Evolutionary conservation across 23 tunicate genomes (phyloP), one percentile per base, ranked within the genome.

Genomic region (Pegea sp.): DNA sequence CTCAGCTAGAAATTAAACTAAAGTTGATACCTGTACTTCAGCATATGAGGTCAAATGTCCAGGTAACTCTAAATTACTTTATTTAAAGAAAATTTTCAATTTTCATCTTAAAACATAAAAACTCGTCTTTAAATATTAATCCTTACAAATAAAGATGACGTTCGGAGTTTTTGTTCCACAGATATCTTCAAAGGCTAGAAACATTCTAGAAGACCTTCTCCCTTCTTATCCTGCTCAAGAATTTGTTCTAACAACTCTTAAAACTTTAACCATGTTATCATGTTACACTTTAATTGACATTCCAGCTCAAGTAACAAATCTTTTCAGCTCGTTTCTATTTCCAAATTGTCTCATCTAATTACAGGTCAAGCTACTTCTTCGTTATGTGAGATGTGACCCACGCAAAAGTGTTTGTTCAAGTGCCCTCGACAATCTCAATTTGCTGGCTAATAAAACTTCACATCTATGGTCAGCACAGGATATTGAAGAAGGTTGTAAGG

Each of bases 211-310:
- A 57, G 75, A 73, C 46, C 65, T 84, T n/a, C 66, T 84, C 6
- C 95, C 95, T 21, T 63, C 75, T 6, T 84, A 71, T 46, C 95
- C 95, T 5, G 81, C 95, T 6, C 75, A 84, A 52, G 84, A 84
- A 34, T 84, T 84, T 50, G 81, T 84, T 27, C 34, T 84, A 19
- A 58, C 72, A 25, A 84, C 84, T n/a, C 54, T 84, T 21, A 63
- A 63, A 48, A 63, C 84, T 3, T 60, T 84, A 33, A 84, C 95
- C 4, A 63, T 52, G 21, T 31, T 84, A 44, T 57, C 95, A 2
- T 58, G 68, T 24, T 75, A 63, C 26, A 61, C 95, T 13, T 56
- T 84, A 27, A 67, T 84, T 42, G 95, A 84, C 59, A 62, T 84
- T 33, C 66, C 95, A 0, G 59, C 66, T 30, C 95, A 84, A 64